Percentiles rank a stretch among this genome's conserved stretches.
Evolutionary conservation across 2,113 vertebrate genomes (phyloP).

Genomic region (Toxotes jaculatrix): DNA sequence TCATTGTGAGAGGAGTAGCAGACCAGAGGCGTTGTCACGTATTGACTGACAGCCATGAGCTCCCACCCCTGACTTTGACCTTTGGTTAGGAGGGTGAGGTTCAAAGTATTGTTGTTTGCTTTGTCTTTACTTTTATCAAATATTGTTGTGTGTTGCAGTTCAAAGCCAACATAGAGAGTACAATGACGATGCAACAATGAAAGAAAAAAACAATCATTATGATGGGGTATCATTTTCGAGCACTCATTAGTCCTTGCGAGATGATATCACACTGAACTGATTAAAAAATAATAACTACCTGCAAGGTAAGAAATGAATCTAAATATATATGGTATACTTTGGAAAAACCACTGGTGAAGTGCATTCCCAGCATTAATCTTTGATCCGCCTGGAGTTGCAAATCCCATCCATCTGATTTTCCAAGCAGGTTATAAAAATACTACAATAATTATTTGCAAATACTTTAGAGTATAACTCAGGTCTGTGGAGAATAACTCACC

Average conservation of each 20-base stretch:
- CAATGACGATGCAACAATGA: not conserved
- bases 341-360: not conserved
- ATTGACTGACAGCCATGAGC: not conserved
- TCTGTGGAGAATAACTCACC: conserved; percentile 9
- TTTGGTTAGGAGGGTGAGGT: not conserved
- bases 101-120: not conserved
- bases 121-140: not conserved
- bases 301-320: not conserved
- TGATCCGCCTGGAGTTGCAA: not conserved
- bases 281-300: not conserved
- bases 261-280: not conserved
- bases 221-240: not conserved
- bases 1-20: too few species aligned
- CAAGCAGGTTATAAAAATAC: not conserved
- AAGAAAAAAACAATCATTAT: not conserved
- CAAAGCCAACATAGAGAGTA: too few species aligned
- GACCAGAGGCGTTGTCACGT: too few species aligned
- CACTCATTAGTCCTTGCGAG: not conserved
- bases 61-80: not conserved
- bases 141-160: too few species aligned
- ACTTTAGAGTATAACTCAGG: not conserved
- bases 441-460: not conserved
- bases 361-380: not conserved
- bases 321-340: not conserved
- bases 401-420: not conserved